Percentiles rank a stretch among this genome's conserved stretches.
phyloP scores from a whole-genome alignment of 2,797 vertebrate species.

The Sylvilagus floridanus region DNA sequence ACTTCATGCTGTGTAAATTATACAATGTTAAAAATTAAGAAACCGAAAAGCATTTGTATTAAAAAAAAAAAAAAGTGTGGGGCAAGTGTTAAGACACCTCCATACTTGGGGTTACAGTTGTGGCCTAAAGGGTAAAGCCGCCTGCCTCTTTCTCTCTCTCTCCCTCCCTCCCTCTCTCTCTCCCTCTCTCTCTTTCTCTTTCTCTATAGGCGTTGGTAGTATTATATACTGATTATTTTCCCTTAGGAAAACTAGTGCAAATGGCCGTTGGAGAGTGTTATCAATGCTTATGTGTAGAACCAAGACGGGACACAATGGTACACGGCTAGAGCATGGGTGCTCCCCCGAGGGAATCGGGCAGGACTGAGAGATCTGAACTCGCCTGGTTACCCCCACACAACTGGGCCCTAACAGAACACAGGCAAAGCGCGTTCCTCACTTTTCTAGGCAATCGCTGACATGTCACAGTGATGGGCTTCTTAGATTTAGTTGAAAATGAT shows the following conservation, averaged over 20 bases:
- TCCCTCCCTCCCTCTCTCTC: no score
- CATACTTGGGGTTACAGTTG: no score
- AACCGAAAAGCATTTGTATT: not conserved
- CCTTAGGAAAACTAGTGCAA: not conserved
- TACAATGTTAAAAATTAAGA: not conserved
- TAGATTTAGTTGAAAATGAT: not conserved
- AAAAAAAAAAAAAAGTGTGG: not conserved
- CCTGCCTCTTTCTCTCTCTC: no score
- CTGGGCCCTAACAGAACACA: not conserved
- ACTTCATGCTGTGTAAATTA: not conserved
- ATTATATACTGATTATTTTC: not conserved
- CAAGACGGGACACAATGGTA: not conserved
- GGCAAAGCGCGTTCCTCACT: not conserved
- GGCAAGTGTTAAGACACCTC: no score
- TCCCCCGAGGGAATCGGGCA: not conserved
- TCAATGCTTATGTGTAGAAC: not conserved
- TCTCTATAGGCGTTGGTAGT: no score
- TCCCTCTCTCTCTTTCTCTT: no score
- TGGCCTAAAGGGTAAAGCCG: no score
- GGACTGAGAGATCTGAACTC: not conserved
- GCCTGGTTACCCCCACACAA: fast-evolving
- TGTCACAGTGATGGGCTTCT: not conserved
- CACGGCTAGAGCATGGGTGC: not conserved
- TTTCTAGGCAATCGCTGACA: not conserved
- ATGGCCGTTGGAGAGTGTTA: not conserved